Conservation (phyloP, 2,113 vertebrate genomes). For the Rhombomys opimus region DNA sequence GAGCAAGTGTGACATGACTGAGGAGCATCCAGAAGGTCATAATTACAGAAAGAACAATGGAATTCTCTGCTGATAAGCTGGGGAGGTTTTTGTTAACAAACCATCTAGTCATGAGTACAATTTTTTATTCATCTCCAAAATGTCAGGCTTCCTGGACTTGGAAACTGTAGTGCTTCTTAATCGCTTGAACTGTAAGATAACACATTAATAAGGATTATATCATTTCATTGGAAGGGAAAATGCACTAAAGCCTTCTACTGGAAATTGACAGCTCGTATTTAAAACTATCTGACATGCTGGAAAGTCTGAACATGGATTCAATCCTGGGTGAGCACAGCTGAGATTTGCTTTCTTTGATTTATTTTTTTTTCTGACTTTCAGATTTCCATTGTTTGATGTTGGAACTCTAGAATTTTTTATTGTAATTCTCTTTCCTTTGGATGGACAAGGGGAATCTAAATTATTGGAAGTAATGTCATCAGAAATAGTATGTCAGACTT, state of each 20-base stretch:
- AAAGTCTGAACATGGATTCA: constrained; percentile 37
- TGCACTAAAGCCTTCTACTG: constrained; percentile 61
- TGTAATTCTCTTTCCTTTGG: not conserved
- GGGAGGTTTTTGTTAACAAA: constrained; percentile 54
- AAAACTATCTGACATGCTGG: constrained; percentile 66
- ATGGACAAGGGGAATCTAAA: constrained; percentile 19
- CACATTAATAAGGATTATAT: constrained; percentile 66
- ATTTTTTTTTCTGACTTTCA: not conserved
- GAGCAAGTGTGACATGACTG: not conserved
- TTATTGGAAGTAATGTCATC: constrained; percentile 45
- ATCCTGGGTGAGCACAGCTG: not conserved
- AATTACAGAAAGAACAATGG: not conserved
- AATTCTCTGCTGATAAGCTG: constrained; percentile 25
- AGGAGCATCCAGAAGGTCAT: constrained; percentile 22
- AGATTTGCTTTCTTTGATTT: not conserved
- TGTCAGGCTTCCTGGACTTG: constrained; percentile 54
- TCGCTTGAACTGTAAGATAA: constrained; percentile 67
- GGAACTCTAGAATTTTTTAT: not conserved
- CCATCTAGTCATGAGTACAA: not conserved
- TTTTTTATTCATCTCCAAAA: constrained; percentile 59
- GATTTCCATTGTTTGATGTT: constrained; percentile 9
- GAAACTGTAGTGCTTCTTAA: constrained; percentile 50
- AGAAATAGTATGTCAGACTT: constrained; percentile 55
- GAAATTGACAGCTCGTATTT: constrained; percentile 55
- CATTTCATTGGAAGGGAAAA: constrained; percentile 72